A percentile compares a stretch with the other conserved stretches of the same genome.
phyloP scores from a whole-genome alignment of 2,113 vertebrate genomes.

The Holacanthus passer region DNA sequence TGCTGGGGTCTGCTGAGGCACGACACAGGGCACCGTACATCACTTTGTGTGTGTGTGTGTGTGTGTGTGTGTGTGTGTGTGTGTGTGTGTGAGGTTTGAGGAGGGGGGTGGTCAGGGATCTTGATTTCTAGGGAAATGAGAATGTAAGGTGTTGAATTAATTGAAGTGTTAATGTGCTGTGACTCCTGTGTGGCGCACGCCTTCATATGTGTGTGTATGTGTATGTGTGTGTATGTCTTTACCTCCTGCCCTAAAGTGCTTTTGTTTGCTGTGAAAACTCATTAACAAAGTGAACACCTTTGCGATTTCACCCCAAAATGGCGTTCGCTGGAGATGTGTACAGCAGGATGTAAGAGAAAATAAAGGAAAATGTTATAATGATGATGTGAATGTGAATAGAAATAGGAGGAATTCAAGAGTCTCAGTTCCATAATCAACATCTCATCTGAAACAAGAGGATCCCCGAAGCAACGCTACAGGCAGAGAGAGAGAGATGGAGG shows the following conservation, averaged over 20 bases:
- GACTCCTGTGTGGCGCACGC: slow-evolving; percentile 55
- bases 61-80: not conserved
- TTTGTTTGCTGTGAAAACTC: slow-evolving; percentile 78
- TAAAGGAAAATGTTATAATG: slow-evolving; percentile 36
- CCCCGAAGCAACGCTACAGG: slow-evolving; percentile 44
- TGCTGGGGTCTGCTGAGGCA: slow-evolving; percentile 50
- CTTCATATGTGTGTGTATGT: slow-evolving; percentile 9
- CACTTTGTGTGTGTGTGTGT: slow-evolving; percentile 10
- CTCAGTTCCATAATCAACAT: slow-evolving; percentile 50
- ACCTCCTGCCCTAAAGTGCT: slow-evolving; percentile 60
- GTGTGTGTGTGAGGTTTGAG: not conserved
- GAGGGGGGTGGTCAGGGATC: slow-evolving; percentile 66
- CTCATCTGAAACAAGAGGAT: slow-evolving; percentile 53
- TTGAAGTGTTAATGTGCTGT: slow-evolving; percentile 83
- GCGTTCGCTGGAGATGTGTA: slow-evolving; percentile 31
- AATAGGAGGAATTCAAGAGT: not conserved
- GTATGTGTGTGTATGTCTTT: slow-evolving; percentile 19
- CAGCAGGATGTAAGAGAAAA: not conserved
- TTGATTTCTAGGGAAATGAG: slow-evolving; percentile 76
- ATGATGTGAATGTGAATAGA: slow-evolving; percentile 5
- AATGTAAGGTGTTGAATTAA: slow-evolving; percentile 78
- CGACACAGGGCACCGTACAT: slow-evolving; percentile 16
- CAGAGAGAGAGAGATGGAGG: slow-evolving; percentile 16
- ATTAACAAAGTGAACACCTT: slow-evolving; percentile 71
- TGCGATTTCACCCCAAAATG: slow-evolving; percentile 65